These are phyloP conservation scores for Chesias legatella DNA, from an alignment of 2,888 invertebrate genomes.

Conservation along the genomic window DNA sequence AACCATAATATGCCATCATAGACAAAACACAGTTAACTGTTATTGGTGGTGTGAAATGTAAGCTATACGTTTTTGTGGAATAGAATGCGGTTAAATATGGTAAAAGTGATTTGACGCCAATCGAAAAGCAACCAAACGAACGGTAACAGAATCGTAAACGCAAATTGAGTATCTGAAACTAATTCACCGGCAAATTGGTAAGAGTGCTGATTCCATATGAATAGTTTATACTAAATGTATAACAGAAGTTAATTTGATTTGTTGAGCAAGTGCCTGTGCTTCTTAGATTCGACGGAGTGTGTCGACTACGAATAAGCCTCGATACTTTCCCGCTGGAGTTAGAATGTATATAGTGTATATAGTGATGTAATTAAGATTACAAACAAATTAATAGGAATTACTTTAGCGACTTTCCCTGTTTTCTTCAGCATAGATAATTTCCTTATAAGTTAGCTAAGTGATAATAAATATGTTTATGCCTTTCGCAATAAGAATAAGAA, in stretches of 20 bases:
- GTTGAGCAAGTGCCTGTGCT: conserved; percentile 23
- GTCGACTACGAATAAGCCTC: conserved; percentile 35
- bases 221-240: conserved; percentile 43
- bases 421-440: conserved; percentile 4
- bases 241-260: conserved; percentile 41
- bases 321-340: conserved; percentile 37
- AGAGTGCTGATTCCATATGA: conserved; percentile 47
- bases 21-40: conserved; percentile 3
- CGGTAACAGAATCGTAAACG: conserved; percentile 50
- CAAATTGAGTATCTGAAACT: conserved; percentile 43
- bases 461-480: no score
- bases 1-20: not conserved
- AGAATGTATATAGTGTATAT: conserved; percentile 16
- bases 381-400: conserved; percentile 19
- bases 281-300: conserved; percentile 33
- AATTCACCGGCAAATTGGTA: conserved; percentile 59
- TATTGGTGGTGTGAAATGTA: not conserved
- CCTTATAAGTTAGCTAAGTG: not conserved
- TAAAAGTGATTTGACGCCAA: conserved; percentile 44
- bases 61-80: not conserved
- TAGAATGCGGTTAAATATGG: conserved; percentile 13
- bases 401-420: conserved; percentile 20
- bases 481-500: no score
- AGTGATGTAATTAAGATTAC: no score
- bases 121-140: conserved; percentile 41